A percentile compares a stretch with the other conserved stretches of the same genome.
phyloP scores from a whole-genome alignment of 2,113 vertebrate species.

The Casuarius casuarius region DNA sequence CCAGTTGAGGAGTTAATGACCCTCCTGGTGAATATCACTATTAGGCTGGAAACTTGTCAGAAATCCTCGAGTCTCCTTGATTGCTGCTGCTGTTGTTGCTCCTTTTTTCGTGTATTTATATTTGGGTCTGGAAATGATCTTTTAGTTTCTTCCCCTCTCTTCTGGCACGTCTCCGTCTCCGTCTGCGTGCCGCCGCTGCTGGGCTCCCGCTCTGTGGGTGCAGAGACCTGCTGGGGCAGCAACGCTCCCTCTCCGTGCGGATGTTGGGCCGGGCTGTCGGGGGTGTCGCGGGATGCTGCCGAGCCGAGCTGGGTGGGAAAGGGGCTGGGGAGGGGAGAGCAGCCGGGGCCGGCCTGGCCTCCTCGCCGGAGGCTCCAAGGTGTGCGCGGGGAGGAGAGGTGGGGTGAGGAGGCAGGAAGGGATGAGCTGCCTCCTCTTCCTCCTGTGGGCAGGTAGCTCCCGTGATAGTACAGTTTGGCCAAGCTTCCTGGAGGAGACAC shows the following conservation, averaged over 20 bases:
- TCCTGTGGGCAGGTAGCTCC: no score
- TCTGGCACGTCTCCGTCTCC: neutral
- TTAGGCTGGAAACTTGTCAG: conserved; percentile 17
- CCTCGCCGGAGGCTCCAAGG: neutral
- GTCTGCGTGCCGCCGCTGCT: neutral
- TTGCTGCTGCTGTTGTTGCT: neutral
- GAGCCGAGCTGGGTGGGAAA: neutral
- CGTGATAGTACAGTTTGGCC: no score
- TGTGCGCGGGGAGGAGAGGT: neutral
- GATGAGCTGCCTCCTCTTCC: neutral
- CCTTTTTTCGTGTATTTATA: neutral
- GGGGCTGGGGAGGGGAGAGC: no score
- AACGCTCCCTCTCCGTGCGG: neutral
- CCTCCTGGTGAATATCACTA: conserved; percentile 16
- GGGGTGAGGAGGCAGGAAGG: no score
- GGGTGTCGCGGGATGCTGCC: neutral
- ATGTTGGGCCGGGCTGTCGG: neutral
- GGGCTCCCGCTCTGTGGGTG: neutral
- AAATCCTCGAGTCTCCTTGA: neutral
- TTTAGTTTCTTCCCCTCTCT: conserved; percentile 7
- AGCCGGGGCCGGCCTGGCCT: neutral
- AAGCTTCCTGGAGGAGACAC: neutral
- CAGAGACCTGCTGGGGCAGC: neutral
- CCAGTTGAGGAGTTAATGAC: neutral
- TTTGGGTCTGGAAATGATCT: conserved; percentile 37